These are phyloP conservation scores for Anser cygnoides DNA, from an alignment of 2,113 vertebrate genomes.

Conservation along the genomic window DNA sequence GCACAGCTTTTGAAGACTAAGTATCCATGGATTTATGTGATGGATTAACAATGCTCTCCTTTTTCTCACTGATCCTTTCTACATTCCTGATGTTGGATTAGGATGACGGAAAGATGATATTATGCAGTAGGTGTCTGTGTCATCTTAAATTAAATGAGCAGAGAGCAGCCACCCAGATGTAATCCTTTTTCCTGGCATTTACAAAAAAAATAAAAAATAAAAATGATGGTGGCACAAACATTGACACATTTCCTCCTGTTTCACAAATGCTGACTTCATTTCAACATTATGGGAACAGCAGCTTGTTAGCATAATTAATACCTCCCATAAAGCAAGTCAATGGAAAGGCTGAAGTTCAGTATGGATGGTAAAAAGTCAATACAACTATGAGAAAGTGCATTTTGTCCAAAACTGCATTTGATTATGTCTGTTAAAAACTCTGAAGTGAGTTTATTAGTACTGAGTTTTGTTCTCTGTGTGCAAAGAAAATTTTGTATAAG, in stretches of 20 bases:
- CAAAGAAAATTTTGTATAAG: background rate
- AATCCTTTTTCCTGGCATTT: background rate
- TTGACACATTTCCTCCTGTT: background rate
- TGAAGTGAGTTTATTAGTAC: background rate
- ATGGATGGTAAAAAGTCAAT: background rate
- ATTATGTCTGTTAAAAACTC: background rate
- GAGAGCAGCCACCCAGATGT: background rate
- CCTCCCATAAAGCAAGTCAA: background rate
- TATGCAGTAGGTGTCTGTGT: background rate
- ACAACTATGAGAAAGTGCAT: background rate
- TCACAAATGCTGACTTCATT: background rate
- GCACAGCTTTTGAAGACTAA: rapidly evolving
- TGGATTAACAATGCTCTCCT: background rate
- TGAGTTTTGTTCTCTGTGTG: background rate
- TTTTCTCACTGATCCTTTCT: background rate
- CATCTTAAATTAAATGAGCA: background rate
- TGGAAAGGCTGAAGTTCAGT: background rate
- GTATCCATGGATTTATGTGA: rapidly evolving
- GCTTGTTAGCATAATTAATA: background rate
- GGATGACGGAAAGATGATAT: background rate
- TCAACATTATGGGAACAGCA: background rate
- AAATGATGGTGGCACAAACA: background rate
- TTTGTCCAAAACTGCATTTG: background rate
- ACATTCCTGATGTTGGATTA: background rate
- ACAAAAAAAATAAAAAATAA: background rate